Evolutionary conservation across 2,113 vertebrate genomes (phyloP).

Genomic region (Gymnogyps californianus): DNA sequence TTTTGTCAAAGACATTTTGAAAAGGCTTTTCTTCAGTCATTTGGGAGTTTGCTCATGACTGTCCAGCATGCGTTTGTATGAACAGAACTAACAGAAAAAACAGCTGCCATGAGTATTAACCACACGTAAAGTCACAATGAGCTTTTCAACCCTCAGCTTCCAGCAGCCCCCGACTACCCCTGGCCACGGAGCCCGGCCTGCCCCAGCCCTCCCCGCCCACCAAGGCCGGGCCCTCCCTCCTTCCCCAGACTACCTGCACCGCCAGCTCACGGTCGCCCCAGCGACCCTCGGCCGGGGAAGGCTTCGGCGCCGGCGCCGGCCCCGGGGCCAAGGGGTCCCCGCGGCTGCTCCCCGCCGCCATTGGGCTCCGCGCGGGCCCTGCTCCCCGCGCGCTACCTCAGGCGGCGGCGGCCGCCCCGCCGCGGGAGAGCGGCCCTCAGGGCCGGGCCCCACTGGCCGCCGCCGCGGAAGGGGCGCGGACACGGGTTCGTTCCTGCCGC

Average conservation of each 20-base stretch:
- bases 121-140: rapidly evolving
- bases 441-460: rapidly evolving
- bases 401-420: neutral
- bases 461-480: rapidly evolving
- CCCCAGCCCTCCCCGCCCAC: too few relatives aligned
- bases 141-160: rapidly evolving
- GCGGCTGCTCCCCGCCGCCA: neutral
- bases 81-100: neutral
- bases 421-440: neutral
- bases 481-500: too few relatives aligned
- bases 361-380: neutral
- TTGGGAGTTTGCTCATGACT: neutral
- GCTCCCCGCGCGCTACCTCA: neutral
- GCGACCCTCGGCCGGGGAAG: rapidly evolving
- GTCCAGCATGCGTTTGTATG: rapidly evolving
- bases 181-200: too few relatives aligned
- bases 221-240: neutral
- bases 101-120: neutral
- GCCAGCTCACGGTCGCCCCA: neutral
- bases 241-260: neutral
- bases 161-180: neutral
- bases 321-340: neutral
- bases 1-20: neutral
- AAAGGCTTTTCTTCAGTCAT: neutral
- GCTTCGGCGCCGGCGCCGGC: rapidly evolving